Evolutionary conservation across 2,797 vertebrate species (phyloP).

Genomic region (Sebastolobus alascanus): DNA sequence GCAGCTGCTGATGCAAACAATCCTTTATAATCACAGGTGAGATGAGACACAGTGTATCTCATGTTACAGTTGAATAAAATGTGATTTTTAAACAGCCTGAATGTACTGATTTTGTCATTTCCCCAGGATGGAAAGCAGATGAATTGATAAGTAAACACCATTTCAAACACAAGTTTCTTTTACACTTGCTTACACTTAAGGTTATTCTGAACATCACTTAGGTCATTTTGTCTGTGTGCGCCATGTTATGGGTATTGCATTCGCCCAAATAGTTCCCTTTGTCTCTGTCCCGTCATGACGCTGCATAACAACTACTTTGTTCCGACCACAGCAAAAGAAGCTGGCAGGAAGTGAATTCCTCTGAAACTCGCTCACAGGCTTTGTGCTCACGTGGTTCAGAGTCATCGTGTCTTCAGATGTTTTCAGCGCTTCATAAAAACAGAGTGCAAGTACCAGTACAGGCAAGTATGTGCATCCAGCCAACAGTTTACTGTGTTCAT

Average conservation of each 20-base stretch:
- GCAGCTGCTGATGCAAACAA: conserved; percentile 19
- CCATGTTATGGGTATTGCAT: conserved; percentile 47
- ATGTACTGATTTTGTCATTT: conserved; percentile 4
- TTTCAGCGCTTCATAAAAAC: conserved; percentile 59
- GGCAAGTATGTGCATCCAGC: conserved; percentile 25
- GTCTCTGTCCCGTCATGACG: conserved; percentile 62
- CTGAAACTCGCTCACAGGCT: conserved; percentile 60
- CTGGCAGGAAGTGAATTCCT: conserved; percentile 78
- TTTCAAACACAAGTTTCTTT: conserved; percentile 34
- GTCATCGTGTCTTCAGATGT: conserved; percentile 70
- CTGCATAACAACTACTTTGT: conserved; percentile 65
- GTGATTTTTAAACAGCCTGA: conserved; percentile 19
- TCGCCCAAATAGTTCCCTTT: conserved; percentile 62
- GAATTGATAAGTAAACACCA: conserved; percentile 20
- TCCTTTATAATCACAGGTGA: conserved; percentile 5
- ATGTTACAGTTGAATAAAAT: conserved; percentile 21
- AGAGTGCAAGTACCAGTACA: conserved; percentile 41
- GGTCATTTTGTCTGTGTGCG: conserved; percentile 27
- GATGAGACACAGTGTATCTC: neutral
- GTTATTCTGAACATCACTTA: conserved; percentile 22
- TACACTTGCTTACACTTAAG: neutral
- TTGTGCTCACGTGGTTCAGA: conserved; percentile 68
- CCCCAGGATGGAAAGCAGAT: conserved; percentile 11
- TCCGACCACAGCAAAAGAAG: conserved; percentile 62
- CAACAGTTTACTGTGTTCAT: conserved; percentile 42